Base-by-base conservation (phyloP, 2,797 vertebrate genomes). In the Pipistrellus pygmaeus region DNA sequence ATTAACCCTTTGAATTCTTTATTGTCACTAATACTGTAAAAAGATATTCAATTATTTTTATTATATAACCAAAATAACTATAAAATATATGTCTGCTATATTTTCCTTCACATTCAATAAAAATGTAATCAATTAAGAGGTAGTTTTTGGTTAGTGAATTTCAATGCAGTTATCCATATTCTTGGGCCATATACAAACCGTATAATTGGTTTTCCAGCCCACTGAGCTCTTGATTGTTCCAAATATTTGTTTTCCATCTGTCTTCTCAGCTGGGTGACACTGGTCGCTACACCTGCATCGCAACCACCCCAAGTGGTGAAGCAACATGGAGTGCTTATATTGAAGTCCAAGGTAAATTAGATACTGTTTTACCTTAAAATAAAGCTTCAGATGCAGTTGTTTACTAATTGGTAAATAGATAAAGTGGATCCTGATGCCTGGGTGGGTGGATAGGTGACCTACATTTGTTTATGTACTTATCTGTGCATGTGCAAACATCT, bases 251-350 rank as follows among this genome's bases (percentile, higher is more conserved):
- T 97, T 96, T 97, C 48, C 48, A 48, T 96, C 82, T 95, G 90
- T 91, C 87, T 82, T 0, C 75, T 93, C 98, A 99, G 99, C 98
- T 99, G 95, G 99, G 99, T 0, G 99, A 99, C 98, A 99, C 99
- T 0, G 99, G 99, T 89, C 98, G 98, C 75, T 99, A 99, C 97
- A 99, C 99, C 93, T 99, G 99, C 98, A 99, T 99, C 1, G 99
- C 99, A 27, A 99, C 99, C 55, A 99, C 99, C 44, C 99, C 99
- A 84, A 99, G 99, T 1, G 99, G 99, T 4, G 99, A 99, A 97
- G 99, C 99, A 2, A 99, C 99, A 0, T 99, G 99, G 99, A 99
- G 99, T 51, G 99, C 99, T 1, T 99, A 98, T 98, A 98, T 99
- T 91, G 99, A 99, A 97, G 99, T 99, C 83, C 99, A 99, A 98